A percentile compares a stretch with the other conserved stretches of the same genome.
Conservation (phyloP, 1,140 invertebrate species). For the Octopus bimaculoides region DNA sequence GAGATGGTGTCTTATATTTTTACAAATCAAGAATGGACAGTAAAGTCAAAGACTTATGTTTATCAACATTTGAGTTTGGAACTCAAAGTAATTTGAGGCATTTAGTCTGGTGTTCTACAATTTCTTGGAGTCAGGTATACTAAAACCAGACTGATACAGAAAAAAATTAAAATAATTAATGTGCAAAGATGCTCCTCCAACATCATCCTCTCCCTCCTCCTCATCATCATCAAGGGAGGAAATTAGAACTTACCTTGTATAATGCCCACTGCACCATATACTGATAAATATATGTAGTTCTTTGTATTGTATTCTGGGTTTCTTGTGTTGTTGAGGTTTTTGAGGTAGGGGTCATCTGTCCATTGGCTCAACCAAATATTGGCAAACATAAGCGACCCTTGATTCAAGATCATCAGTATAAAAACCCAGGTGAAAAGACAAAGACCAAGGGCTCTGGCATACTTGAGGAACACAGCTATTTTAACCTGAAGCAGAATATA, state of each 20-base stretch:
- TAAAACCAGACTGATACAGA: no score
- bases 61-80: no score
- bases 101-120: no score
- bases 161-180: no score
- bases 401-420: slow-evolving; percentile 31
- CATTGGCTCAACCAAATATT: slow-evolving; percentile 48
- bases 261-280: slow-evolving; percentile 46
- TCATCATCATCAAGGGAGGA: no score
- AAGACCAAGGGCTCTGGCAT: slow-evolving; percentile 39
- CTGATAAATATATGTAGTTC: slow-evolving; percentile 45
- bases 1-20: no score
- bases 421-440: slow-evolving; percentile 29
- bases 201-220: no score
- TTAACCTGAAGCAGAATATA: slow-evolving; percentile 35
- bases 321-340: slow-evolving; percentile 31
- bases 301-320: slow-evolving; percentile 37
- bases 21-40: no score
- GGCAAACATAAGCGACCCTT: slow-evolving; percentile 33
- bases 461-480: slow-evolving; percentile 39
- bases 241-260: slow-evolving; percentile 39
- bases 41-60: no score
- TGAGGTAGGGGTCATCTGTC: slow-evolving; percentile 42
- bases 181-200: no score
- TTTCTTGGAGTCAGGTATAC: no score
- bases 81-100: no score